Evolutionary conservation across 2,113 vertebrate species (phyloP).

Genomic region (Axis porcinus): DNA sequence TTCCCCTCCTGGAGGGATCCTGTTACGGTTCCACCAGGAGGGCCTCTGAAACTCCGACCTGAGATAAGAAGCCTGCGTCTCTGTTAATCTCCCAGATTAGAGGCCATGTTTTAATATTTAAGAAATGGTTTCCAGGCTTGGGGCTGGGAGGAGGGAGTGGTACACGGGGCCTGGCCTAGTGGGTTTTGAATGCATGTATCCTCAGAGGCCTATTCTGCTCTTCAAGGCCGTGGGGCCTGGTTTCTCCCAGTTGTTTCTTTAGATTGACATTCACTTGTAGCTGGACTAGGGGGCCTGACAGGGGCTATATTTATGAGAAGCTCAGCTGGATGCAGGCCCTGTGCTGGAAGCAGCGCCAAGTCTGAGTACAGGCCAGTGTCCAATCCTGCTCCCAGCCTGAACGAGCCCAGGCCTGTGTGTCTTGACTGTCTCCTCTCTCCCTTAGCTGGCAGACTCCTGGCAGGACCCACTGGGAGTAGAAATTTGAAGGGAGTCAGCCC

Average conservation of each 20-base stretch:
- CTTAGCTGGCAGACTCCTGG: background rate
- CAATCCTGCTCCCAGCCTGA: background rate
- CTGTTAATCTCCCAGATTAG: background rate
- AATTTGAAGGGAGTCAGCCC: background rate
- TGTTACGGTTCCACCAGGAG: background rate
- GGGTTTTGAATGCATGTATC: background rate
- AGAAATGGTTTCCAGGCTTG: background rate
- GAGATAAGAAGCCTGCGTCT: background rate
- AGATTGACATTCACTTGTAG: background rate
- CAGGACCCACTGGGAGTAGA: background rate
- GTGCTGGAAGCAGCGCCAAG: background rate
- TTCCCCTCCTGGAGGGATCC: background rate
- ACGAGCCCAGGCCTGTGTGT: background rate
- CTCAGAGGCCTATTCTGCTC: background rate
- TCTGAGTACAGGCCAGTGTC: background rate
- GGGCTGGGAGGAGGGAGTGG: background rate
- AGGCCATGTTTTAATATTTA: background rate
- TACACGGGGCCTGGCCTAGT: rapidly evolving
- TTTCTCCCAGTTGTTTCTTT: background rate
- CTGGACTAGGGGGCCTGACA: rapidly evolving
- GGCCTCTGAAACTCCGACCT: background rate
- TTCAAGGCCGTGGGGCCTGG: rapidly evolving
- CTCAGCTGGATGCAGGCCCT: rapidly evolving
- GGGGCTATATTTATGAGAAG: background rate
- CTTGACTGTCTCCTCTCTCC: background rate